Conservation (phyloP, 1,140 invertebrate species). For the Sitodiplosis mosellana region DNA sequence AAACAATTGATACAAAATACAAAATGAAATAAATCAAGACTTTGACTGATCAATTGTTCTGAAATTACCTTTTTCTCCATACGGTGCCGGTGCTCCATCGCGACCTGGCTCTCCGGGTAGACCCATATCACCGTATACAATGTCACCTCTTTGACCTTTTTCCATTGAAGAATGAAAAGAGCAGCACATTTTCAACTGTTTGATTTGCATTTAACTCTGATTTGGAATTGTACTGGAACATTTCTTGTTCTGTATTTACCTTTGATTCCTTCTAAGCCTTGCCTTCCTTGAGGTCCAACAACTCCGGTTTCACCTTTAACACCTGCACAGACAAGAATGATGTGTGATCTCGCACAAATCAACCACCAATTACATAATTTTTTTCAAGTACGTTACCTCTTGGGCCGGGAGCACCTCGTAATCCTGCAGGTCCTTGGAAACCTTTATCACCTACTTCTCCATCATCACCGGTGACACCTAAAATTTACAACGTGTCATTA, state of each 20-base stretch:
- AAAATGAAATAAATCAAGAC: not conserved
- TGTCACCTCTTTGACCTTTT: slow-evolving; percentile 33
- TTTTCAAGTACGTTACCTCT: too few relatives aligned
- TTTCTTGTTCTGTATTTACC: too few relatives aligned
- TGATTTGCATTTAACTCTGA: too few relatives aligned
- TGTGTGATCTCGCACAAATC: too few relatives aligned
- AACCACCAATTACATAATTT: too few relatives aligned
- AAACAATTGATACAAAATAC: not conserved
- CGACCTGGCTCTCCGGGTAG: slow-evolving; percentile 30
- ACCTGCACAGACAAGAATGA: slow-evolving; percentile 6
- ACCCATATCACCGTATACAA: slow-evolving; percentile 34
- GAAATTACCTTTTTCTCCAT: slow-evolving; percentile 41
- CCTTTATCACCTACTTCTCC: slow-evolving; percentile 28
- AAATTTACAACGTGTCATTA: too few relatives aligned
- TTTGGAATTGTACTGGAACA: slow-evolving; percentile 28
- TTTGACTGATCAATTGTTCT: slow-evolving; percentile 10
- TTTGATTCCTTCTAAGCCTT: slow-evolving; percentile 21
- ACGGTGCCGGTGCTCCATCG: slow-evolving; percentile 31
- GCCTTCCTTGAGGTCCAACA: slow-evolving; percentile 19
- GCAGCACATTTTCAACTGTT: too few relatives aligned
- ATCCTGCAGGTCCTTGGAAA: slow-evolving; percentile 10
- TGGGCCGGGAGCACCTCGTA: slow-evolving; percentile 10
- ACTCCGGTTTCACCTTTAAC: slow-evolving; percentile 20
- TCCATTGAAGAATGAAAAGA: too few relatives aligned
- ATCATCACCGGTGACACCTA: slow-evolving; percentile 23